Percentiles rank a stretch among this genome's conserved stretches.
phyloP scores from a whole-genome alignment of 2,888 invertebrate genomes.

The Chymomyza caudatula region DNA sequence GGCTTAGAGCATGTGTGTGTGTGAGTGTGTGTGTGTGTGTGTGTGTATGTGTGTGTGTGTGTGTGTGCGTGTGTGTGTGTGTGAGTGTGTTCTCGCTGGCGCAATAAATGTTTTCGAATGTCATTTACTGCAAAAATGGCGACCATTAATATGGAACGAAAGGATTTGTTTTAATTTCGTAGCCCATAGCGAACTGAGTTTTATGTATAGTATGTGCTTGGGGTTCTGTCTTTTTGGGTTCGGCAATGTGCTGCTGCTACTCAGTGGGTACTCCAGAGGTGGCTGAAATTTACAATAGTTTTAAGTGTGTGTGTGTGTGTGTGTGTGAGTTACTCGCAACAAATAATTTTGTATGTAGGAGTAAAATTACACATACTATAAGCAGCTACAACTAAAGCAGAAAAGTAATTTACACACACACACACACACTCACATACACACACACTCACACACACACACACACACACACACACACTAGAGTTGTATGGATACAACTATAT shows the following conservation, averaged over 20 bases:
- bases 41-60: conserved; percentile 14
- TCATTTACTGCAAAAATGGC: conserved; percentile 73
- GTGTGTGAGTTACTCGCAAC: neutral
- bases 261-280: neutral
- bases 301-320: neutral
- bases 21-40: neutral
- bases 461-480: neutral
- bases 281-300: neutral
- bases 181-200: conserved; percentile 29
- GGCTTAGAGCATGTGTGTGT: neutral
- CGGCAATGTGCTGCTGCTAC: neutral
- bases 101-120: conserved; percentile 73
- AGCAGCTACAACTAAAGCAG: neutral
- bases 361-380: conserved; percentile 9
- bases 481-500: conserved; percentile 1
- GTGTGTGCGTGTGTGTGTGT: neutral
- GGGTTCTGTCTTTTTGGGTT: neutral
- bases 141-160: conserved; percentile 74
- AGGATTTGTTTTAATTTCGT: conserved; percentile 73
- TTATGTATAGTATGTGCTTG: neutral
- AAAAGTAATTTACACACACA: conserved; percentile 5
- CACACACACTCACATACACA: neutral
- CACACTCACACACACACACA: conserved; percentile 3
- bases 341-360: neutral
- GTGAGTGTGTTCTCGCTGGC: conserved; percentile 21